These are phyloP conservation scores for Yponomeuta malinellus DNA, from an alignment of 2,888 invertebrate species.

Conservation along the genomic window DNA sequence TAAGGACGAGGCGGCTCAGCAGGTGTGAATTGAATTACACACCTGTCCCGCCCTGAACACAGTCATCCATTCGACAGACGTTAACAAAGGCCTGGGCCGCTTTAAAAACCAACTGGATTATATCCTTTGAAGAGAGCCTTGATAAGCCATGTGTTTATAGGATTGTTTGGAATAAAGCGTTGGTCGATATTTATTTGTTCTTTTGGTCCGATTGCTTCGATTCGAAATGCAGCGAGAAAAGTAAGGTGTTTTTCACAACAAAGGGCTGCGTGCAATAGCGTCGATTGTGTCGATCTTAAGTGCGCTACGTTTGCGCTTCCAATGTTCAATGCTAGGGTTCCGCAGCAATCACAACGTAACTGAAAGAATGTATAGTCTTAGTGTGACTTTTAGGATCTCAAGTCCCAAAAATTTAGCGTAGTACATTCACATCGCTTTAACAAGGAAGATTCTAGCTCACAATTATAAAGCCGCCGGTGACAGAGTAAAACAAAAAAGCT, in stretches of 20 bases:
- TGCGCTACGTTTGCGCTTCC: constrained; percentile 8
- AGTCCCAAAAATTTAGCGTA: too few relatives aligned
- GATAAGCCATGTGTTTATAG: constrained; percentile 14
- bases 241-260: constrained; percentile 6
- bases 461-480: not conserved
- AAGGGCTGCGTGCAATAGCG: constrained; percentile 23
- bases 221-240: not conserved
- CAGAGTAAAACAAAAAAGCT: not conserved
- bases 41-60: not conserved
- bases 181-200: constrained; percentile 7
- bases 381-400: too few relatives aligned
- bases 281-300: constrained; percentile 18
- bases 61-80: not conserved
- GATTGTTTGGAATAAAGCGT: constrained; percentile 7
- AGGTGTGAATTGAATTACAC: constrained; percentile 1
- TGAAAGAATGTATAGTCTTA: too few relatives aligned
- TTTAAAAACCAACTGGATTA: not conserved
- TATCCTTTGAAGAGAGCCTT: not conserved
- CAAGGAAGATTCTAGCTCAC: not conserved
- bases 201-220: constrained; percentile 3
- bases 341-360: not conserved
- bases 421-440: too few relatives aligned
- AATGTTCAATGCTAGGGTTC: constrained; percentile 2
- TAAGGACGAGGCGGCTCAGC: not conserved
- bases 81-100: not conserved